Evolutionary conservation across 2,888 invertebrate species (phyloP).

Genomic region (Drosophila histrio): DNA sequence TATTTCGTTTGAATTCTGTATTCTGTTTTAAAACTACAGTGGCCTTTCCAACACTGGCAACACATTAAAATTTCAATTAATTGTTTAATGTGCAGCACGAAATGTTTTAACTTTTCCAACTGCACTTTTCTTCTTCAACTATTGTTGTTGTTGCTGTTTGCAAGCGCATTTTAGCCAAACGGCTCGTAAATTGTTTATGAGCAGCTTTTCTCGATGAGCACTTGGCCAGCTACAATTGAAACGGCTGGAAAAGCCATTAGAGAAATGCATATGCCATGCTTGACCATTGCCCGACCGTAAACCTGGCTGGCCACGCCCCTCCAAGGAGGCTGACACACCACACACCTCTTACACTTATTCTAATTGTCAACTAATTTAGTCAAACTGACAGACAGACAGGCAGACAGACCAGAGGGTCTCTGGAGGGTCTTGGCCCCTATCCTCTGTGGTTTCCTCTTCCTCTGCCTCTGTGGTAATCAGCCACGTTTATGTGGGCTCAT

Average conservation of each 20-base stretch:
- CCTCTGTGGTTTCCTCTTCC: not conserved
- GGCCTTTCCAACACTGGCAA: constrained; percentile 14
- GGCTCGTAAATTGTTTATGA: constrained; percentile 39
- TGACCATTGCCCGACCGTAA: constrained; percentile 7
- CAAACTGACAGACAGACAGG: not conserved
- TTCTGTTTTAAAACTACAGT: not conserved
- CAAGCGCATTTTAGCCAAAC: constrained; percentile 11
- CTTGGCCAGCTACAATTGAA: constrained; percentile 24
- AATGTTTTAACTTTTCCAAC: constrained; percentile 26
- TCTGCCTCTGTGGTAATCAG: constrained; percentile 56
- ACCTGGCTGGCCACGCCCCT: constrained; percentile 10
- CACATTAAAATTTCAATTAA: constrained; percentile 36
- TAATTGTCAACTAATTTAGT: constrained; percentile 69
- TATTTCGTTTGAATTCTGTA: not conserved
- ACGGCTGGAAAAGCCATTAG: constrained; percentile 30
- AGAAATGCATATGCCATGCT: constrained; percentile 11
- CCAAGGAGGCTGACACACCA: not conserved
- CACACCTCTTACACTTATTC: constrained; percentile 26
- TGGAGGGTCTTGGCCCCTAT: not conserved
- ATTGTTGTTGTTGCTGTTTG: not conserved
- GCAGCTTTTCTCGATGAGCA: constrained; percentile 6
- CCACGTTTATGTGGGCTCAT: constrained; percentile 78
- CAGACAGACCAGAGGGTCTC: not conserved
- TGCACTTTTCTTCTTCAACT: constrained; percentile 12
- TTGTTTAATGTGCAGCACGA: constrained; percentile 27